Evolutionary conservation across 2,888 invertebrate genomes (phyloP).

Genomic region (Pristionchus fissidentatus): DNA sequence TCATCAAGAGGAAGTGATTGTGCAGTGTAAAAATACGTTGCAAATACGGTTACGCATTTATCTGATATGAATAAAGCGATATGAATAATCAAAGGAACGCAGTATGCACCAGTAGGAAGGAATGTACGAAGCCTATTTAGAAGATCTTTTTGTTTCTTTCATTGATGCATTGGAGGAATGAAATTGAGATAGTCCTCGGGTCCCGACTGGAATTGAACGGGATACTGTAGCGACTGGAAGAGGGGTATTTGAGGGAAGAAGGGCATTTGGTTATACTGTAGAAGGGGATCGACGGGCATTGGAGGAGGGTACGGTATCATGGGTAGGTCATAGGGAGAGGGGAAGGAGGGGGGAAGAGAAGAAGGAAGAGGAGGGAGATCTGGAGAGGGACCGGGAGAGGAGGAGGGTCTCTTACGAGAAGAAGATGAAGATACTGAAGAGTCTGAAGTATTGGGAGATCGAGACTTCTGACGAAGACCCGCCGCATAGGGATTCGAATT

Average conservation of each 20-base stretch:
- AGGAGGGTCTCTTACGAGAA: not conserved
- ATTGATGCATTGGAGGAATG: not conserved
- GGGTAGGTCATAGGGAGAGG: not conserved
- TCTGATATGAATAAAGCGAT: constrained; percentile 9
- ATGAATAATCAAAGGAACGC: not conserved
- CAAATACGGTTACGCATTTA: not conserved
- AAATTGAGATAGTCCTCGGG: not conserved
- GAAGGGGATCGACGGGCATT: not conserved
- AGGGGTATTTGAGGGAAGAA: not conserved
- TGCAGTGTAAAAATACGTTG: not conserved
- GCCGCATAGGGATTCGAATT: constrained; percentile 37
- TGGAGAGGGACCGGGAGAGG: constrained; percentile 3
- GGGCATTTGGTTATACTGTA: not conserved
- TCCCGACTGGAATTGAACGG: not conserved
- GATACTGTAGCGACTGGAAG: too few species aligned
- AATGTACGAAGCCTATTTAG: not conserved
- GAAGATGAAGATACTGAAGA: constrained; percentile 6
- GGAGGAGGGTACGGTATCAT: not conserved
- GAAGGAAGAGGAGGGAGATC: not conserved
- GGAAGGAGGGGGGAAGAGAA: not conserved
- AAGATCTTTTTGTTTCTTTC: not conserved
- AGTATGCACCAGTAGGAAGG: too few species aligned
- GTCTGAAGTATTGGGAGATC: not conserved
- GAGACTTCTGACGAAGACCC: constrained; percentile 18
- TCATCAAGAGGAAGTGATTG: constrained; percentile 21